Evolutionary conservation across 2,113 vertebrate genomes (phyloP), one percentile per base, ranked within the genome.

Genomic region (Hemiprocne comata): DNA sequence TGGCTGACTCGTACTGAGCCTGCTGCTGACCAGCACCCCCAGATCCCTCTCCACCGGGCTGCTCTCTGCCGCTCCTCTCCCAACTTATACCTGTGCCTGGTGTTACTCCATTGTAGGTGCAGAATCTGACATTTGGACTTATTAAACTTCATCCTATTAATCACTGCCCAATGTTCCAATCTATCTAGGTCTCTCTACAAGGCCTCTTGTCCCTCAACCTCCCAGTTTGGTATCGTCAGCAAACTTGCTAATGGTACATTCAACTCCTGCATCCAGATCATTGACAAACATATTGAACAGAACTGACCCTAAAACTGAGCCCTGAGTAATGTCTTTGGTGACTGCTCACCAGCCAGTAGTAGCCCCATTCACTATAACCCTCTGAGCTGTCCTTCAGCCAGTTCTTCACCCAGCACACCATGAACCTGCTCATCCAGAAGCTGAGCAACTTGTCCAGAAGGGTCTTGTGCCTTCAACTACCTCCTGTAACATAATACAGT

Each of bases 51-150:
- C 40, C 40, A 13, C 40, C 12, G 40, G 14, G 40, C 40, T 42
- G 40, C 40, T 42, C 40, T 42, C 40, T 42, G 40, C 9, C 40
- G 14, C 40, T 42, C 40, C 14, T 42, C 40, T 42, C 66, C 33
- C 25, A 74, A 1, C 29, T 42, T 42, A 17, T n/a, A 15, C 4
- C 42, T 79, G 10, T 71, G 7, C 3, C 38, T 7, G 13, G 19
- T 4, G 6, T n/a, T 12, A 8, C 8, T 80, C 10, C 6, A 20
- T n/a, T 28, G 12, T 10, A 91, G 62, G 38, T 48, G 17, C 38
- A 65, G 26, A 71, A 60, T 75, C 9, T 0, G 0, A 7, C 5
- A 42, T 54, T 65, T 74, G 1, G 14, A 64, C 29, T 48, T 46
- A 9, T 31, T 82, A 50, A 50, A 72, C 72, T 55, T 82, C 13